These are phyloP conservation scores for Sipunculus nudus DNA, from an alignment of 2,888 invertebrate genomes.

Conservation along the genomic window DNA sequence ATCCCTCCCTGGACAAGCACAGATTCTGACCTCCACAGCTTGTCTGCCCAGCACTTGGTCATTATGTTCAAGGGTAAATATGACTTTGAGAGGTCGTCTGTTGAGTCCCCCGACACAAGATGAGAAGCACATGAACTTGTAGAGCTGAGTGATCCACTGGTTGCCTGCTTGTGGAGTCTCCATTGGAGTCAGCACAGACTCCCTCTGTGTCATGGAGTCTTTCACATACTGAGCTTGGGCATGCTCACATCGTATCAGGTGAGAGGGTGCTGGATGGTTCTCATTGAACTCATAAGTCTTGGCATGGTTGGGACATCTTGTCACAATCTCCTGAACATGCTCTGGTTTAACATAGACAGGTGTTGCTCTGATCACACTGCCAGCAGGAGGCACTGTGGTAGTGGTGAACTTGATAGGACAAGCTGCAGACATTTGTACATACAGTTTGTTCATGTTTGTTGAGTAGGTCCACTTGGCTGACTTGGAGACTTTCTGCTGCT, in stretches of 20 bases:
- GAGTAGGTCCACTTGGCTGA: slow-evolving; percentile 69
- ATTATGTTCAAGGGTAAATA: slow-evolving; percentile 61
- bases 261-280: slow-evolving; percentile 5
- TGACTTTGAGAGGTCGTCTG: slow-evolving; percentile 74
- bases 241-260: slow-evolving; percentile 25
- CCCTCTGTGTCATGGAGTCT: slow-evolving; percentile 16
- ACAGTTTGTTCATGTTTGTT: slow-evolving; percentile 65
- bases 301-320: slow-evolving; percentile 75
- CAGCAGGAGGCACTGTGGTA: slow-evolving; percentile 61
- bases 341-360: slow-evolving; percentile 75
- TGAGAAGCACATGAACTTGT: slow-evolving; percentile 80
- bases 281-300: slow-evolving; percentile 48
- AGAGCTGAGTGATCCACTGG: slow-evolving; percentile 73
- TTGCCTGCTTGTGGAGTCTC: slow-evolving; percentile 69
- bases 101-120: slow-evolving; percentile 84
- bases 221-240: slow-evolving; percentile 10
- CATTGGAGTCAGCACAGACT: slow-evolving; percentile 19
- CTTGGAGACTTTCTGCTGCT: slow-evolving; percentile 25
- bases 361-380: slow-evolving; percentile 72
- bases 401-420: slow-evolving; percentile 77
- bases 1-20: slow-evolving; percentile 82
- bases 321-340: slow-evolving; percentile 75
- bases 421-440: slow-evolving; percentile 67
- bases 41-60: slow-evolving; percentile 77
- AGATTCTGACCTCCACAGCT: slow-evolving; percentile 78